Base-by-base conservation (phyloP, 2,888 invertebrate species). In the Pristionchus fissidentatus region DNA sequence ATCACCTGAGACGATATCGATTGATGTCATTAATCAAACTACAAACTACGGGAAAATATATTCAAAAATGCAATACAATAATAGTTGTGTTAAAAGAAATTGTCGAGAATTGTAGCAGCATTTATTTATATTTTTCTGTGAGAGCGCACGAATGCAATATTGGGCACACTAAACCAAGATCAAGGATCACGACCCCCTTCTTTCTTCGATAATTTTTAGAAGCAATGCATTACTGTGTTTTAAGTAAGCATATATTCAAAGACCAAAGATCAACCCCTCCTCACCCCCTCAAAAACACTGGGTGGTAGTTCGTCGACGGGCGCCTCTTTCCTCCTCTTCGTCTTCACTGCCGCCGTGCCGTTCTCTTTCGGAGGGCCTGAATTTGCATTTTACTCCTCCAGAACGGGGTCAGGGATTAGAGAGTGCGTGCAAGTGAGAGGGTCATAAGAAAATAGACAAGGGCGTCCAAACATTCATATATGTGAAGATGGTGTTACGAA, bases 1-100 rank as follows among this genome's bases (percentile, higher is more conserved):
- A 87, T 84, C 5, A 90, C 86, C 88, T 89, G 79, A 83, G 88
- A 35, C 15, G 4, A 35, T 35, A 55, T 55, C n/a, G 26, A 57
- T 26, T n/a, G 26, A 3, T 10, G n/a, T 10, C 52, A 57, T 57
- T 57, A 26, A 26, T n/a, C 26, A 26, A 57, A n/a, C 22, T 22
- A 26, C 57, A 57, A 29, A 60, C 10, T 32, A 32, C 57, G 19
- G 32, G 13, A 19, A 57, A 26, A 10, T 26, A 26, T n/a, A 2
- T 26, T 3, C 57, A 52, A 5, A 57, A 10, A 57, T 3, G 26
- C 15, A n/a, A n/a, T n/a, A n/a, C n/a, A n/a, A n/a, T n/a, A n/a
- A n/a, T n/a, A n/a, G n/a, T n/a, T n/a, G n/a, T n/a, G n/a, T n/a
- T n/a, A n/a, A n/a, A n/a, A n/a, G n/a, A n/a, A n/a, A n/a, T n/a